Evolutionary conservation across 2,888 invertebrate genomes (phyloP), one percentile per base, ranked within the genome.

Genomic region (Perizoma flavofasciatum): DNA sequence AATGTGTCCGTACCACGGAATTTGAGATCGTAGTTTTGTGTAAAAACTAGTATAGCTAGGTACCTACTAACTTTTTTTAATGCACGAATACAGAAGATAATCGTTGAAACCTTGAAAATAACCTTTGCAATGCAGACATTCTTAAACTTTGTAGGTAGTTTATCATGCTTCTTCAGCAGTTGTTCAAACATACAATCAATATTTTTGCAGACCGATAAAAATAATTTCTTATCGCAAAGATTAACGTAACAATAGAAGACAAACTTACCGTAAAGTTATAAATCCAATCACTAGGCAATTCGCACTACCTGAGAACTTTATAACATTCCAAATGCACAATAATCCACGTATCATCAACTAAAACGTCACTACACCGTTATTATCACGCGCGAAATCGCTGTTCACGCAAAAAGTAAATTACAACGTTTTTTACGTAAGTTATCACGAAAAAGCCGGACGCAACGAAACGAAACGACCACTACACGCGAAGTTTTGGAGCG

Each of bases 361-460:
- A 67, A 67, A 69, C 67, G 54, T 50, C 70, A 68, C 68, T 48
- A 55, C 62, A 68, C 66, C 61, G 66, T 64, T 68, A 64, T 51
- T 55, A 65, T 57, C 60, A 56, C 61, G 62, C 67, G 63, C 66
- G 55, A 65, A 66, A 65, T 62, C 60, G 61, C 58, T 55, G 58
- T 63, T 59, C 62, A 53, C 63, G 57, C 59, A 61, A 72, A 69
- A 83, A 78, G 79, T 75, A 77, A 78, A 77, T 78, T 67, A 74
- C 75, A 81, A 76, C 77, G 79, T 79, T 83, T 81, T 85, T 81
- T 84, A 88, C 89, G 90, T 89, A 89, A 90, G 87, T 88, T 88
- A 73, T 77, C 73, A 74, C 87, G 84, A 73, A 73, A 68, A 71
- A 49, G 35, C 39, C 49, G 46, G 54, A 59, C 66, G 59, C 59